Base-by-base conservation (phyloP, 2,888 invertebrate species). In the Cheilosia grossa region DNA sequence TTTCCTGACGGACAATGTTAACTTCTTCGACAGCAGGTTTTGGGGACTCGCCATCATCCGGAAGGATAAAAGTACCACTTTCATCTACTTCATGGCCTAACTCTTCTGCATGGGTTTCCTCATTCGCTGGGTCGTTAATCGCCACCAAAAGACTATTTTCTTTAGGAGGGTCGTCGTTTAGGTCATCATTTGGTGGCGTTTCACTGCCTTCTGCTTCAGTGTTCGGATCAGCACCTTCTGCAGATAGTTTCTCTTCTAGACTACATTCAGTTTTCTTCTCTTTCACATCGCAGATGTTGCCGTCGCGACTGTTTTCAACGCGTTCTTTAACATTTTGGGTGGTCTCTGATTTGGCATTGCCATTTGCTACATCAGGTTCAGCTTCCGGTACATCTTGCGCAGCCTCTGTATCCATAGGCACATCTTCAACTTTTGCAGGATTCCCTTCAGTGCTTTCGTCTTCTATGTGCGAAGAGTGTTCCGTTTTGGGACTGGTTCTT, bases 21-120 rank as follows among this genome's bases (percentile, higher is more conserved):
- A n/a, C 27, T 47, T 56, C 69, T 9, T 77, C 75, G 2, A 73
- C 67, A 30, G 15, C 9, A 2, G 19, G 0, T 9, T 47, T 27
- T 1, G 10, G 3, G 3, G 37, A 2, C 4, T 58, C 49, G 13
- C 19, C 67, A 33, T 69, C 51, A 19, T 75, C 66, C 4, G 75
- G 33, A 44, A 69, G 42, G 4, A 53, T 61, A 24, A 53, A 33
- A 21, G 51, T 49, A 0, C 59, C 33, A 9, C 24, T 37, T 33
- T 53, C 72, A 9, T 63, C 33, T 3, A 19, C 17, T 56, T 56
- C 21, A 4, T 13, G 7, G 1, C 9, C 27, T 13, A 51, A 17
- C 2, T 47, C 24, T 17, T 27, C 49, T 27, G 37, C 49, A 7
- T 15, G n/a, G 6, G 19, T 59, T 30, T 24, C 21, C 7, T 58